These are phyloP conservation scores for Oreocharis arfaki DNA, from an alignment of 2,113 vertebrate species.

Conservation along the genomic window DNA sequence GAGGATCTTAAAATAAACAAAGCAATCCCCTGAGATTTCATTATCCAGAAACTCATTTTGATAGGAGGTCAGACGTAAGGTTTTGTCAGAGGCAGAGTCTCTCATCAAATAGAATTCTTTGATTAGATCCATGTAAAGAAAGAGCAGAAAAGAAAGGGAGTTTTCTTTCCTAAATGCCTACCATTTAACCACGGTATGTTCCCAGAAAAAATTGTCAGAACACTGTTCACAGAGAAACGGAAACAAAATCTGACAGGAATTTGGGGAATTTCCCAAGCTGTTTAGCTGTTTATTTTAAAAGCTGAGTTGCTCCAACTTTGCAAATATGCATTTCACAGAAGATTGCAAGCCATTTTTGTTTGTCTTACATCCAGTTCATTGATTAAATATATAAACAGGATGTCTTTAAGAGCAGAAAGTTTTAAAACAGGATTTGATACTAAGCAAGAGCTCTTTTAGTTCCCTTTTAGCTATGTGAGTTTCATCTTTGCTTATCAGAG, in stretches of 20 bases:
- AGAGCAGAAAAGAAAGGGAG: neutral
- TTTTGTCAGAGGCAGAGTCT: neutral
- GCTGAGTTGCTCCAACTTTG: neutral
- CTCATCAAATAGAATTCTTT: neutral
- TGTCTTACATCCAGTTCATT: conserved; percentile 34
- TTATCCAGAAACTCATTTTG: neutral
- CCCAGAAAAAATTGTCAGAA: neutral
- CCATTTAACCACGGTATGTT: neutral
- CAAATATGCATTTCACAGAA: neutral
- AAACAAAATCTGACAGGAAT: conserved; percentile 16
- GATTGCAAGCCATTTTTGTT: neutral
- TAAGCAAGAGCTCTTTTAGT: conserved; percentile 62
- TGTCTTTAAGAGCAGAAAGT: conserved; percentile 71
- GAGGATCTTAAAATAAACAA: neutral
- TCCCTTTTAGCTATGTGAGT: conserved; percentile 72
- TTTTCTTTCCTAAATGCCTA: neutral
- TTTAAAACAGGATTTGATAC: conserved; percentile 77
- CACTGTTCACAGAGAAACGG: neutral
- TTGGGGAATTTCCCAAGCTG: neutral
- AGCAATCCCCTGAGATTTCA: neutral
- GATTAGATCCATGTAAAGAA: neutral
- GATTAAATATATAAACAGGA: conserved; percentile 69
- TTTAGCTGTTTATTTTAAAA: neutral
- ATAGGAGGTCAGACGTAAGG: neutral
- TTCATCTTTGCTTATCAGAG: conserved; percentile 66